Conservation (phyloP, 2,888 invertebrate species). For the Psococerastis gibbosa region DNA sequence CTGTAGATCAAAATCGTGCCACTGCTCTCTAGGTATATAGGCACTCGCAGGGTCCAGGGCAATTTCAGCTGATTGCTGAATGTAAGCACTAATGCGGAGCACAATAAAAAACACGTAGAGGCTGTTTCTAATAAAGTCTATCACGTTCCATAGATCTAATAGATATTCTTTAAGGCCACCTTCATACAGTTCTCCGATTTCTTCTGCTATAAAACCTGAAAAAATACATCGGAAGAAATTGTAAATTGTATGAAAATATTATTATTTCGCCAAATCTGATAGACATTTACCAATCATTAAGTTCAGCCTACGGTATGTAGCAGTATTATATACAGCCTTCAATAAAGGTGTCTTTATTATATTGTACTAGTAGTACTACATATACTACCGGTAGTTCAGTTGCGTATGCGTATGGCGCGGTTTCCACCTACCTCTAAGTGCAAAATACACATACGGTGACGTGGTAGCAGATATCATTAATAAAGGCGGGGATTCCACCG, state of each 20-base stretch:
- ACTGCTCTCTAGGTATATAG: conserved; percentile 61
- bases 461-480: too few relatives aligned
- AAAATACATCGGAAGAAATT: too few relatives aligned
- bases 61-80: conserved; percentile 56
- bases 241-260: background rate
- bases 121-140: conserved; percentile 80
- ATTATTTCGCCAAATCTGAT: conserved; percentile 7
- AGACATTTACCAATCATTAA: background rate
- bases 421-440: too few relatives aligned
- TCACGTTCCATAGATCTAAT: conserved; percentile 90
- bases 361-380: too few relatives aligned
- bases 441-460: too few relatives aligned
- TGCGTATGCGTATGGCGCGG: too few relatives aligned
- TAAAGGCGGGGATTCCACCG: too few relatives aligned
- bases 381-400: too few relatives aligned
- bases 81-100: conserved; percentile 48
- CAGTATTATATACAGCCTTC: background rate
- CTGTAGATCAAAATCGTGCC: conserved; percentile 88
- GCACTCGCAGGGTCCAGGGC: conserved; percentile 43
- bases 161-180: conserved; percentile 75
- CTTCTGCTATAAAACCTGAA: conserved; percentile 75
- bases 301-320: background rate
- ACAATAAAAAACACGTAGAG: conserved; percentile 58
- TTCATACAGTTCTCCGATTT: conserved; percentile 74
- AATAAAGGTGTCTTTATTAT: too few relatives aligned